Evolutionary conservation across 2,113 vertebrate genomes (phyloP), one percentile per base, ranked within the genome.

Genomic region (Tauraco erythrolophus): DNA sequence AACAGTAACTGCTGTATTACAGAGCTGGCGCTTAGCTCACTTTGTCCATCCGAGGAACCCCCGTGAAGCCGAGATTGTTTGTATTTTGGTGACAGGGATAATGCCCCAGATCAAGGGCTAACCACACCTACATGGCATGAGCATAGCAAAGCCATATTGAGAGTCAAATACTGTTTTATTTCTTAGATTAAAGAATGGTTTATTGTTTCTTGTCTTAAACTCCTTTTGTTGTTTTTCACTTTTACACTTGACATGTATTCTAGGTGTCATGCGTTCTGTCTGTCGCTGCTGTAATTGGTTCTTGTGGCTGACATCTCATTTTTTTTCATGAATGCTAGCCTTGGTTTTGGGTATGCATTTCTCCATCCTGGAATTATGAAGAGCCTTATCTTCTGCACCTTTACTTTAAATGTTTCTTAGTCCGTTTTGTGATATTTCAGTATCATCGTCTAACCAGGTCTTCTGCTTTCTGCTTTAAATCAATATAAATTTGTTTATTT

Each of bases 1-100:
- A 98, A 95, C 33, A 89, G 86, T 94, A 79, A 94, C 92, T 97
- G 87, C 77, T 95, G 81, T 80, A 86, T 91, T 90, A 85, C 86
- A 83, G 90, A 82, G 82, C 81, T 94, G 66, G 41, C 69, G 66
- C 48, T 88, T 91, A 80, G 41, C 80, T 92, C 58, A 15, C 30
- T 88, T 85, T 92, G 54, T 46, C 60, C 10, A 3, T 65, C 76
- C 58, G 79, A 97, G 82, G 54, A 80, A 57, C 6, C 19, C 72
- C 87, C 6, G 7, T 15, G 60, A 93, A 83, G 48, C 82, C 8
- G 6, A 27, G 62, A 24, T 41, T 13, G 45, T 66, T 77, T 58
- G 17, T 24, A 4, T 30, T 24, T 25, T 3, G 6, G 9, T 48
- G 53, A 39, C 3, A 7, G 61, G n/a, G 18, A 4, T 46, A 48